These are phyloP conservation scores for Triops longicaudatus DNA, from an alignment of 1,140 invertebrate genomes.

Conservation along the genomic window DNA sequence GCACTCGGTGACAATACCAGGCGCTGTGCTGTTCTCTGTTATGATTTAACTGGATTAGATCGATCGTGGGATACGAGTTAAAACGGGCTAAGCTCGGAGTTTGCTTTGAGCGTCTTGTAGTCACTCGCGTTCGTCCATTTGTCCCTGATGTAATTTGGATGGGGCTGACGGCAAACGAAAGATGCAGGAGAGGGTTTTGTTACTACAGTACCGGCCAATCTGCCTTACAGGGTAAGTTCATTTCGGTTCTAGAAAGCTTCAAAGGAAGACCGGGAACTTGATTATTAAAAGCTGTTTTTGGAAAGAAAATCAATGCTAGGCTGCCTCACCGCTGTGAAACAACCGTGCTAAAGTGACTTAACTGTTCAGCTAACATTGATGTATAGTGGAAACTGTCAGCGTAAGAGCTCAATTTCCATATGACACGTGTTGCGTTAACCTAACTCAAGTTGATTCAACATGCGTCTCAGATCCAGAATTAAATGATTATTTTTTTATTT, in stretches of 20 bases:
- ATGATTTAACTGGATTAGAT: background rate
- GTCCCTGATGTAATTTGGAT: background rate
- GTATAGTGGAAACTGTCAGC: background rate
- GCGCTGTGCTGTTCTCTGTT: background rate
- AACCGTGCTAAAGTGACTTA: too few species aligned
- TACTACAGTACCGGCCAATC: background rate
- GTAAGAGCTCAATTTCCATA: background rate
- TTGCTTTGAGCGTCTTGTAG: too few species aligned
- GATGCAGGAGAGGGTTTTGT: constrained; percentile 2
- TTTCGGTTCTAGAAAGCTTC: background rate
- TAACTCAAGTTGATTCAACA: too few species aligned
- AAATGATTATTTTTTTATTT: too few species aligned
- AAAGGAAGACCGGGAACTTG: background rate
- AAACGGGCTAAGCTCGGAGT: background rate
- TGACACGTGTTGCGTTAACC: too few species aligned
- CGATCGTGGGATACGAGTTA: background rate
- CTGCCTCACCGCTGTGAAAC: too few species aligned
- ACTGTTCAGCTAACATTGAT: background rate
- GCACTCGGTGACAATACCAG: too few species aligned
- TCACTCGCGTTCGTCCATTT: background rate
- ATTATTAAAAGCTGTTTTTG: background rate
- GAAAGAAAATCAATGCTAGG: too few species aligned
- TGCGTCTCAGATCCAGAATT: too few species aligned
- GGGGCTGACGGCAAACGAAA: background rate
- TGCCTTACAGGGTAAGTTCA: background rate